phyloP scores from a whole-genome alignment of 2,888 invertebrate genomes.

The Drosophila melanocephala region DNA sequence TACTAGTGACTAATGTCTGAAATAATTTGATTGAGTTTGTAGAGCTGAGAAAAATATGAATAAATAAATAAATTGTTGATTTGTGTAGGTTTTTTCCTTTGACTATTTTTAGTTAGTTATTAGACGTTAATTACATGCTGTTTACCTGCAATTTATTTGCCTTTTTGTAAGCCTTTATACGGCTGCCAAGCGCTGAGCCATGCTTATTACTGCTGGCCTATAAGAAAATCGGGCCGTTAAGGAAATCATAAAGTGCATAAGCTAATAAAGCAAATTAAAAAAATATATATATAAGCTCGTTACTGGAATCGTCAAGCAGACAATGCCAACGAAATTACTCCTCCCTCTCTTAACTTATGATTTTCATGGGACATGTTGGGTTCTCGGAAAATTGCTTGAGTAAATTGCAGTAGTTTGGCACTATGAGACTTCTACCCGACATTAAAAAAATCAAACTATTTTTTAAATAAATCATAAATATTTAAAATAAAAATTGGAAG shows the following conservation, averaged over 20 bases:
- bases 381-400: not conserved
- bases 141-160: not conserved
- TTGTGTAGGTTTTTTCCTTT: not conserved
- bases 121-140: not conserved
- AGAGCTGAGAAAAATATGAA: not conserved
- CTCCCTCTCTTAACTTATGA: not conserved
- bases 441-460: not conserved
- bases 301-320: slow-evolving; percentile 65
- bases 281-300: slow-evolving; percentile 37
- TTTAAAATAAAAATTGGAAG: not conserved
- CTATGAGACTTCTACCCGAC: not conserved
- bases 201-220: not conserved
- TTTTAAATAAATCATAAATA: not conserved
- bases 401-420: not conserved
- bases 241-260: slow-evolving; percentile 75
- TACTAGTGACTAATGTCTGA: not conserved
- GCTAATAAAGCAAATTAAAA: slow-evolving; percentile 58
- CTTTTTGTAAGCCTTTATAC: not conserved
- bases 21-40: not conserved
- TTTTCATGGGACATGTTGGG: not conserved
- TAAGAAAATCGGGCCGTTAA: slow-evolving; percentile 46
- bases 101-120: not conserved
- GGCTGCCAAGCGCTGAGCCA: not conserved
- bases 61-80: not conserved
- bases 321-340: slow-evolving; percentile 27